Evolutionary conservation across 2,113 vertebrate species (phyloP).

Genomic region (Dasyornis broadbenti): DNA sequence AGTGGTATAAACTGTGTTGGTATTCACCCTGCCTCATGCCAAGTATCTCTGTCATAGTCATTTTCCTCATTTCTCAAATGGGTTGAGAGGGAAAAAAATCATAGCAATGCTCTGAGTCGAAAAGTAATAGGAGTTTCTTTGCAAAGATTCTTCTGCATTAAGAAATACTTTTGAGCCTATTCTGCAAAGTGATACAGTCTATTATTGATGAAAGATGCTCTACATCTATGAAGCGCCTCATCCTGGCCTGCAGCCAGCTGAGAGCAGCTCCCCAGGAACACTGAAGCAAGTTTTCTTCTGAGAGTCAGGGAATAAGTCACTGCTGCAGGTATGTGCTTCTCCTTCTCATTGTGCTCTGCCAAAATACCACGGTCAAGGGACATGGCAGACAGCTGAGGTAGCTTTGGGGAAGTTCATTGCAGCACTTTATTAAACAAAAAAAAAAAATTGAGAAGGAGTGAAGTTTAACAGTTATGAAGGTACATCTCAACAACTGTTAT

Average conservation of each 20-base stretch:
- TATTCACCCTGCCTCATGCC: background rate
- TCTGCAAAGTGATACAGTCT: background rate
- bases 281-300: background rate
- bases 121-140: background rate
- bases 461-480: background rate
- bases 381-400: background rate
- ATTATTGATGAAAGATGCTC: background rate
- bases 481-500: background rate
- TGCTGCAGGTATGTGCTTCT: background rate
- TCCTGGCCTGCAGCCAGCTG: background rate
- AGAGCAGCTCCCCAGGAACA: background rate
- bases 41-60: background rate
- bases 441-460: background rate
- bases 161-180: background rate
- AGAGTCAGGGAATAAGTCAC: fast-evolving
- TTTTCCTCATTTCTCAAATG: background rate
- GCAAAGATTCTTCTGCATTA: background rate
- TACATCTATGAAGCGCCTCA: background rate
- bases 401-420: background rate
- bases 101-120: background rate
- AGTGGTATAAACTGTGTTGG: background rate
- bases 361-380: background rate
- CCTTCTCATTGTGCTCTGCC: background rate
- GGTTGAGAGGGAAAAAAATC: background rate
- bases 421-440: background rate